Percentiles rank a stretch among this genome's conserved stretches.
These are phyloP conservation scores for Telmatochromis sp. DNA, from an alignment of 2,113 vertebrate species.

Conservation along the genomic window DNA sequence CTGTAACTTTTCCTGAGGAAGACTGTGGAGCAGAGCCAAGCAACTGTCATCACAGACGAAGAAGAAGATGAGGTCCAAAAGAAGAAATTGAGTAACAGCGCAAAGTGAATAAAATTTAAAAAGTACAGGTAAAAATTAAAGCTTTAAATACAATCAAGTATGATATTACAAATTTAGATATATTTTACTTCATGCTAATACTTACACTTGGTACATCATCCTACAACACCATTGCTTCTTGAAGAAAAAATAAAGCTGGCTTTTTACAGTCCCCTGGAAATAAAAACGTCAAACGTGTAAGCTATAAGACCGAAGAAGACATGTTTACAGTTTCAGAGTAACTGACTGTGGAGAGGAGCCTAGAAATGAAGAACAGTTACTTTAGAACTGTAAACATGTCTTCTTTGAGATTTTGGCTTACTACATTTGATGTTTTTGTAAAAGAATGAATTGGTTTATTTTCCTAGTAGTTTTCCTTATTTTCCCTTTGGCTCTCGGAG, in stretches of 20 bases:
- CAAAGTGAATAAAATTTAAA: neutral
- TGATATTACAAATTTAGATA: neutral
- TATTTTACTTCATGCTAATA: neutral
- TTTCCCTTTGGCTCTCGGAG: rapidly evolving
- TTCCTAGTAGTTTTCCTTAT: neutral
- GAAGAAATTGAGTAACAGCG: neutral
- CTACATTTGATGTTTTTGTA: neutral
- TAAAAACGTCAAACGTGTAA: neutral
- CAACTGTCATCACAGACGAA: neutral
- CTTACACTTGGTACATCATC: neutral
- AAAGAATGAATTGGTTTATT: neutral
- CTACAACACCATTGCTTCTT: neutral
- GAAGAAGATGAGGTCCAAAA: neutral
- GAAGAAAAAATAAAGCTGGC: neutral
- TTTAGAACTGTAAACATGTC: neutral
- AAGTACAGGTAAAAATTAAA: neutral
- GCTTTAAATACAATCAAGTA: neutral
- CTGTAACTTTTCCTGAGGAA: neutral
- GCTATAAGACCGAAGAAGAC: neutral
- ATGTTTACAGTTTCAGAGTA: neutral
- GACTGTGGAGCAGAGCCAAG: neutral
- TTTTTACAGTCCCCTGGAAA: neutral
- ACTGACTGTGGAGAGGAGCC: neutral
- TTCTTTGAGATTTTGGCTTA: neutral
- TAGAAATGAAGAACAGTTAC: neutral